Base-by-base conservation (phyloP, 2,113 vertebrate species). In the Okapia johnstoni region DNA sequence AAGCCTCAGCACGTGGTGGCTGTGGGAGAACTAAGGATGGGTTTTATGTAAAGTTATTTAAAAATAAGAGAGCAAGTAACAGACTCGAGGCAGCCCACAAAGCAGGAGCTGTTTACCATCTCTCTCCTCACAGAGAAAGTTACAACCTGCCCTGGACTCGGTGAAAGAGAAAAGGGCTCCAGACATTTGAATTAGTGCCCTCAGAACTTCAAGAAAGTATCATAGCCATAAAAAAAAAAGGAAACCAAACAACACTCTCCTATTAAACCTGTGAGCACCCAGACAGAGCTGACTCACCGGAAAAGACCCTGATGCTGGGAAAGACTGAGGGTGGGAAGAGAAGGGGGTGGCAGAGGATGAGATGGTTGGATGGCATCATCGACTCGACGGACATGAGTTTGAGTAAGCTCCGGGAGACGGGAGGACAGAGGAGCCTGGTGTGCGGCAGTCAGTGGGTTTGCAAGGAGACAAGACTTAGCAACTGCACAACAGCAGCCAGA, bases 361-460 rank as follows among this genome's bases (percentile, higher is more conserved):
- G 70, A 26, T 1, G n/a, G 19, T 13, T 6, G 66, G 66, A 25
- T 1, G 70, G 40, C 70, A 7, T 43, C 70, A 76, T 0, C 0
- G 40, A 26, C 6, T 43, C 12, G 40, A 14, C 4, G 70, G 70
- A 43, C 70, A 25, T 6, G 40, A 12, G 19, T 15, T 1, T 76
- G 70, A 76, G 40, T 2, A 0, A 26, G 25, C 23, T 7, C 12
- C 7, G 40, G 70, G 70, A 43, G 70, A 26, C 1, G 6, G 36
- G 36, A 26, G 70, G 40, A 43, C 40, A 43, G 70, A 15, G 70
- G 40, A 15, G 70, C 23, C 70, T 26, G 70, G 23, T 2, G 70
- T 43, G 70, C 1, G 6, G 40, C 70, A 26, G 70, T 7, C 70
- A 7, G 23, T 0, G 4, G 40, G 70, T 25, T 2, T 76, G 40